Conservation (phyloP, 2,113 vertebrate genomes). For the Haemorhous mexicanus region DNA sequence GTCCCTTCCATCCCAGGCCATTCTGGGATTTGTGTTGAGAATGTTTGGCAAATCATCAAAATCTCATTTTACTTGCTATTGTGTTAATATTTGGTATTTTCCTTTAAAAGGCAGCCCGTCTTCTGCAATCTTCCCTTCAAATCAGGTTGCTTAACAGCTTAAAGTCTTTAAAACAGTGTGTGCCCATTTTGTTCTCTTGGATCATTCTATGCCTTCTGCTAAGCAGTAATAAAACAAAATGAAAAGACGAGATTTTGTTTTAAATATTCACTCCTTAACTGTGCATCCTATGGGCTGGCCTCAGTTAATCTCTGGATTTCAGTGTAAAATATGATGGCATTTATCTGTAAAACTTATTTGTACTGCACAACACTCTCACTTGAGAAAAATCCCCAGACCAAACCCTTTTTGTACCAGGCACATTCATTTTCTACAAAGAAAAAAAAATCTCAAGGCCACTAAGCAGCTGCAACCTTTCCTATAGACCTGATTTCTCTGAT, state of each 20-base stretch:
- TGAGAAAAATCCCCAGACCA: not conserved
- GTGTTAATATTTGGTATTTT: not conserved
- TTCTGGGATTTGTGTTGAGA: not conserved
- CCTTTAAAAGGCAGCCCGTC: not conserved
- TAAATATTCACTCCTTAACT: not conserved
- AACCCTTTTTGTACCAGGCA: not conserved
- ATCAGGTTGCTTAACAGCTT: constrained; percentile 2
- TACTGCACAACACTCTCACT: not conserved
- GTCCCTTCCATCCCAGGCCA: not conserved
- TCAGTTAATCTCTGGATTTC: constrained; percentile 13
- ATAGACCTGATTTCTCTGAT: not conserved
- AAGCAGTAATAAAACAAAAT: not conserved
- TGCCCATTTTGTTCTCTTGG: not conserved
- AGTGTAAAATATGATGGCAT: not conserved
- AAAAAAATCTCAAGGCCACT: not conserved
- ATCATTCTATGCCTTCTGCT: not conserved
- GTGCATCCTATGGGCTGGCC: not conserved
- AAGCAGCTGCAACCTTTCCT: constrained; percentile 10
- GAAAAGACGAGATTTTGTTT: not conserved
- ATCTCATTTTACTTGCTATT: not conserved
- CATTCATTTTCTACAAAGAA: not conserved
- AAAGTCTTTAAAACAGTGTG: not conserved
- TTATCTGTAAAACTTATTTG: not conserved
- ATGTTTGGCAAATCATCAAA: not conserved
- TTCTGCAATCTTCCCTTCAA: not conserved